Base-by-base conservation (phyloP, 2,888 invertebrate species). In the Himalopsyche japonica region DNA sequence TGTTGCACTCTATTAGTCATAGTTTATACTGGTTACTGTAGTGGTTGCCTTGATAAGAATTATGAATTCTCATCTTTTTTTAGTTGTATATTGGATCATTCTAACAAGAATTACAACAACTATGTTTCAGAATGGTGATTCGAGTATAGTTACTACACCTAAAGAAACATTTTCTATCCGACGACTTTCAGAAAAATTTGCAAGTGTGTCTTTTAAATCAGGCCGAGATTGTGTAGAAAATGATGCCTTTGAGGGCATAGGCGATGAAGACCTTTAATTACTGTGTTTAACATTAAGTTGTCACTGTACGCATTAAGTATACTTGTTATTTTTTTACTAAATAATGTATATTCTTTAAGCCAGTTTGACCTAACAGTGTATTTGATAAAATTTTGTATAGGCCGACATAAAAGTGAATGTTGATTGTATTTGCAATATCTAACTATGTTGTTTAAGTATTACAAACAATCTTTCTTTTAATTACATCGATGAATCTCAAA, bases 161-260 rank as follows among this genome's bases (percentile, higher is more conserved):
- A 92, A 92, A 89, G 95, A 95, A 88, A 93, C 95, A 88, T 95
- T 96, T 88, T 95, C 95, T n/a, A 95, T 97, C 86, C 95, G 95
- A 88, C 95, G 94, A 89, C 90, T 96, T 48, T 94, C 95, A 20
- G 95, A 95, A 87, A 95, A 95, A 89, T 94, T 96, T 88, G 93
- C 93, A 1, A 94, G 94, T 0, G 96, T 95, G 79, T 94, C 95
- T 37, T 95, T 95, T 90, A 95, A 95, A 88, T 92, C 94, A 85
- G 94, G 94, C 37, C 93, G 93, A 88, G 95, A 95, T 88, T 94
- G 95, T 87, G 95, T 97, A 86, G 97, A 97, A 89, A 98, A 98
- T 91, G 96, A 97, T 90, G 97, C 98, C 30, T 99, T 98, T 90
- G 97, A 98, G 90, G 97, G 97, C 80, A 98, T 99, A 88, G 98